These are phyloP conservation scores for Lymantria monacha DNA, from an alignment of 2,888 invertebrate species.

Conservation along the genomic window DNA sequence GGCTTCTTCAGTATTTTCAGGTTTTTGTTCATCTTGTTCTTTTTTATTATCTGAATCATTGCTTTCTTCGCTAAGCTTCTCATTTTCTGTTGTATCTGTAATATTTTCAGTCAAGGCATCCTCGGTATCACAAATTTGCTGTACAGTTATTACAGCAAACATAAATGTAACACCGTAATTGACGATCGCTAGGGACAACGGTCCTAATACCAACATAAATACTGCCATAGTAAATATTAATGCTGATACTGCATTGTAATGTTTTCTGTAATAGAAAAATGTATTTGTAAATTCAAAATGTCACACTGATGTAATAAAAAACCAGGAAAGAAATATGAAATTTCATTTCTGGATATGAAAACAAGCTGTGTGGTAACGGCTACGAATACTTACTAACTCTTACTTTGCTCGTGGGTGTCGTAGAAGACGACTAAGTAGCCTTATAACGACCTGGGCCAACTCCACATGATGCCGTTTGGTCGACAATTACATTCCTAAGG, in stretches of 20 bases:
- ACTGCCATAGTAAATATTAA: conserved; percentile 80
- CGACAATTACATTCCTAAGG: too few relatives aligned
- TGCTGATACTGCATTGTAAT: conserved; percentile 67
- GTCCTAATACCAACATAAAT: conserved; percentile 81
- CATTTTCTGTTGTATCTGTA: conserved; percentile 4
- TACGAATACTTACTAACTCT: too few relatives aligned
- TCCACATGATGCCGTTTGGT: too few relatives aligned
- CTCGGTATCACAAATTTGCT: conserved; percentile 75
- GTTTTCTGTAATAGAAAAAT: conserved; percentile 51
- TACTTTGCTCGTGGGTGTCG: too few relatives aligned
- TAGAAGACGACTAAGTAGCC: too few relatives aligned
- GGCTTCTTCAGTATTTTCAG: conserved; percentile 8
- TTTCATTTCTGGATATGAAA: too few relatives aligned
- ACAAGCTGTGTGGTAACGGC: too few relatives aligned
- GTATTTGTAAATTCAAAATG: too few relatives aligned
- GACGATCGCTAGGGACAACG: conserved; percentile 82
- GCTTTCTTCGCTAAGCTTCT: conserved; percentile 11
- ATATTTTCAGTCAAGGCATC: conserved; percentile 8
- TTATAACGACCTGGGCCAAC: too few relatives aligned
- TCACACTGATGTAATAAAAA: too few relatives aligned
- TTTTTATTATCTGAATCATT: conserved; percentile 4
- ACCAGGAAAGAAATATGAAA: too few relatives aligned
- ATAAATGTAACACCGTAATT: conserved; percentile 82
- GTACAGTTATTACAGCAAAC: conserved; percentile 79
- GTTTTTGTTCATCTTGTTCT: conserved; percentile 7